These are phyloP conservation scores for Mustelus asterias DNA, from an alignment of 2,113 vertebrate species.

Conservation along the genomic window DNA sequence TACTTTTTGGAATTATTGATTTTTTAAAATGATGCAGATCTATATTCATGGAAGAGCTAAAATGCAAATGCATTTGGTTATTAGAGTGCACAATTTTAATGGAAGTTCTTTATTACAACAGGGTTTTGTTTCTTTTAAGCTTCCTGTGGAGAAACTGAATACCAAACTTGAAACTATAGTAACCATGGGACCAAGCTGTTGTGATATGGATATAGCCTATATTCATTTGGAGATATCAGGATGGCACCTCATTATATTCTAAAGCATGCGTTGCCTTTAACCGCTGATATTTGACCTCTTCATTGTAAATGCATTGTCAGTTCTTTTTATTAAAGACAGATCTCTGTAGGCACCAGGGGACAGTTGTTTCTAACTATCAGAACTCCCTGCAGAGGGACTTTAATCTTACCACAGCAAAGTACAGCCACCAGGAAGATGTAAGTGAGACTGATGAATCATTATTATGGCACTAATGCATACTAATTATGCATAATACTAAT, in stretches of 20 bases:
- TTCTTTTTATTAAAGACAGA: constrained; percentile 34
- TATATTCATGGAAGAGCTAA: not conserved
- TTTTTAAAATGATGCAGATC: not conserved
- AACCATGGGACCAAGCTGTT: constrained; percentile 15
- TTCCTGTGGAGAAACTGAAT: constrained; percentile 22
- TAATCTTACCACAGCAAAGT: constrained; percentile 27
- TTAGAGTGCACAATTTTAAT: constrained; percentile 13
- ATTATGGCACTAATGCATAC: constrained; percentile 14
- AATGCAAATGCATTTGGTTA: not conserved
- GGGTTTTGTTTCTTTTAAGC: not conserved
- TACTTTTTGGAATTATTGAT: not conserved
- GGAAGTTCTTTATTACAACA: not conserved
- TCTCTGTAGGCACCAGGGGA: constrained; percentile 3
- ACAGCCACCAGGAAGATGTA: constrained; percentile 22
- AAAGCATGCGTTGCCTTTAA: not conserved
- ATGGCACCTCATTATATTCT: constrained; percentile 24
- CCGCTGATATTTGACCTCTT: constrained; percentile 25
- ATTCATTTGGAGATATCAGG: constrained; percentile 29
- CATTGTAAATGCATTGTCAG: not conserved
- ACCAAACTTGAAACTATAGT: constrained; percentile 9
- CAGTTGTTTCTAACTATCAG: constrained; percentile 22
- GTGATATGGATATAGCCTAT: not conserved
- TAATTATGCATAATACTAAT: not conserved
- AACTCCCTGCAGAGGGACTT: constrained; percentile 34
- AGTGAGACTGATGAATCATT: constrained; percentile 26